A percentile compares a stretch with the other conserved stretches of the same genome.
Evolutionary conservation across 1,140 invertebrate genomes (phyloP).

Genomic region (Dreissena polymorpha): DNA sequence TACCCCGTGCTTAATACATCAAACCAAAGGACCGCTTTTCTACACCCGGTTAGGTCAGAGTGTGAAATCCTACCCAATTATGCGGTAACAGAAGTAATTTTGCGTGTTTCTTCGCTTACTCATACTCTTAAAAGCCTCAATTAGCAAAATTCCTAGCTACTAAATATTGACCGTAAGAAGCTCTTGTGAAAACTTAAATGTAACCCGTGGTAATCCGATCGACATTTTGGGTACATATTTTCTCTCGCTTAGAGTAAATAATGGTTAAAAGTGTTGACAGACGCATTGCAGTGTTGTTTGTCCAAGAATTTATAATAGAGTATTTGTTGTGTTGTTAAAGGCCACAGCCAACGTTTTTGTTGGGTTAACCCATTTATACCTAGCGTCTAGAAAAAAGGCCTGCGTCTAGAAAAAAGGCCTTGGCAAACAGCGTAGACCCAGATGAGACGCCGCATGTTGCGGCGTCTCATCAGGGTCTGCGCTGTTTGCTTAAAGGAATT

Average conservation of each 20-base stretch:
- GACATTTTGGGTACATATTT: conserved; percentile 30
- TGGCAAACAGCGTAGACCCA: too few relatives aligned
- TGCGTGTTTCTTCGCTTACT: conserved; percentile 19
- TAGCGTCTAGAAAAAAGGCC: too few relatives aligned
- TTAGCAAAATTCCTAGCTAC: conserved; percentile 39
- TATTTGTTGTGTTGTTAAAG: conserved; percentile 25
- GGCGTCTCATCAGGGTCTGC: too few relatives aligned
- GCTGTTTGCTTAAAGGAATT: too few relatives aligned
- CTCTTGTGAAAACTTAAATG: conserved; percentile 35
- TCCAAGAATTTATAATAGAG: conserved; percentile 18
- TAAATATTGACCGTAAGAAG: conserved; percentile 29
- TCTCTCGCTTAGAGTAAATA: conserved; percentile 37
- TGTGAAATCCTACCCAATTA: too few relatives aligned
- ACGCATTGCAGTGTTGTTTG: conserved; percentile 29
- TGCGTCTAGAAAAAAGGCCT: too few relatives aligned
- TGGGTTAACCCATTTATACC: too few relatives aligned
- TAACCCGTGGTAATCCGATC: conserved; percentile 40
- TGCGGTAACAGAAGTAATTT: background rate
- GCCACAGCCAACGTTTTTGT: background rate
- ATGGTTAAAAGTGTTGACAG: conserved; percentile 31
- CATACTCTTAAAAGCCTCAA: conserved; percentile 20
- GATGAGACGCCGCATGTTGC: too few relatives aligned
- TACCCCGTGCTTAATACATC: too few relatives aligned
- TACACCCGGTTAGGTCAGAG: too few relatives aligned
- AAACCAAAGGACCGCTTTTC: too few relatives aligned